A percentile compares a stretch with the other conserved stretches of the same genome.
Evolutionary conservation across 2,113 vertebrate species (phyloP).

Genomic region (Leptosomus discolor): DNA sequence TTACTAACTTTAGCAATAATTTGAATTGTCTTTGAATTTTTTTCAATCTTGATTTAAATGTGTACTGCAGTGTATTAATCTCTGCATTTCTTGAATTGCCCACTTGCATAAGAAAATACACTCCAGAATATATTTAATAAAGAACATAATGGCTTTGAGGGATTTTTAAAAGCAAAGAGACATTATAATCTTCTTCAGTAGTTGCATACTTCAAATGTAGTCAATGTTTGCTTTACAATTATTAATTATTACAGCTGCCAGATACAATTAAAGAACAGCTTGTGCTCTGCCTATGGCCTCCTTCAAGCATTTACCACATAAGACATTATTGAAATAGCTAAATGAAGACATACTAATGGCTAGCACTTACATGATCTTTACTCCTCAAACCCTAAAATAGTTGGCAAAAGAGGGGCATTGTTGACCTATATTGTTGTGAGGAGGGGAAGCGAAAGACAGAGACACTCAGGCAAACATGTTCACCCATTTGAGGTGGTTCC

Average conservation of each 20-base stretch:
- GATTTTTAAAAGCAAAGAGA: constrained; percentile 25
- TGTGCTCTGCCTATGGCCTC: background rate
- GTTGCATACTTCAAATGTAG: background rate
- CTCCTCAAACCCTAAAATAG: background rate
- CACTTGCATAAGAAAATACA: background rate
- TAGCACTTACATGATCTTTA: background rate
- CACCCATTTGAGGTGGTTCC: background rate
- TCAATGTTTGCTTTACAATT: background rate
- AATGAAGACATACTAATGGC: background rate
- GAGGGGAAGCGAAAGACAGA: background rate
- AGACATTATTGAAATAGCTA: background rate
- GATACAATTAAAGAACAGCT: background rate
- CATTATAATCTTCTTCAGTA: background rate
- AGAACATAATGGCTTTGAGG: constrained; percentile 8
- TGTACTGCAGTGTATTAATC: background rate
- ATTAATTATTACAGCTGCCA: constrained; percentile 18
- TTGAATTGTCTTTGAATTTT: background rate
- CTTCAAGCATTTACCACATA: background rate
- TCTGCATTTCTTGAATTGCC: background rate
- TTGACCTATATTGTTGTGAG: background rate
- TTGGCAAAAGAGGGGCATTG: background rate
- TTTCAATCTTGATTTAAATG: constrained; percentile 20
- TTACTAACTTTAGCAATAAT: background rate
- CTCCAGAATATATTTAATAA: background rate
- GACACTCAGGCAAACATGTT: background rate